phyloP scores from a whole-genome alignment of 2,888 invertebrate species.

The Epinotia bilunana region DNA sequence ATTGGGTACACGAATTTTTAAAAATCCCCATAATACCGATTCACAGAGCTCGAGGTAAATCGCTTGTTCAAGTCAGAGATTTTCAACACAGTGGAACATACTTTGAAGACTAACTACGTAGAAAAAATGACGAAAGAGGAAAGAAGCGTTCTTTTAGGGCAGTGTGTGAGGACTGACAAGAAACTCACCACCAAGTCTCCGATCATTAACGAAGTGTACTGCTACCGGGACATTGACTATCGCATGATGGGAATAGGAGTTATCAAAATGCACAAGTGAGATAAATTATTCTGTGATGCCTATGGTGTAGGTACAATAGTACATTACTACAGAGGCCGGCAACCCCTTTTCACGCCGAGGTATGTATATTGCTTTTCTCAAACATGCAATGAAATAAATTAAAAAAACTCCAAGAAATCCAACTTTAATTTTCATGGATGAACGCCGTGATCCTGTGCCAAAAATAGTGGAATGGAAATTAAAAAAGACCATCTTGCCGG shows the following conservation, averaged over 20 bases:
- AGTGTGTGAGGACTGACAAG: constrained; percentile 78
- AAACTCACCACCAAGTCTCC: constrained; percentile 85
- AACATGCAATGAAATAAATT: too few relatives aligned
- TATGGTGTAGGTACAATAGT: not conserved
- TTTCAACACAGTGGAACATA: constrained; percentile 84
- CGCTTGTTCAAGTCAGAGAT: constrained; percentile 85
- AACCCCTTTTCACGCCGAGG: too few relatives aligned
- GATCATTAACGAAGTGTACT: constrained; percentile 84
- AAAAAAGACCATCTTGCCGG: too few relatives aligned
- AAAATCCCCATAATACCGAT: not conserved
- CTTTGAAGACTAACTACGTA: constrained; percentile 67
- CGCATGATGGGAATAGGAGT: constrained; percentile 84
- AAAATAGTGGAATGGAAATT: too few relatives aligned
- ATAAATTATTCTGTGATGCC: constrained; percentile 3
- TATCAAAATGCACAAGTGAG: constrained; percentile 68
- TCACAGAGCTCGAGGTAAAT: constrained; percentile 85
- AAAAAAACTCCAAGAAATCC: too few relatives aligned
- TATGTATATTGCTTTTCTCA: too few relatives aligned
- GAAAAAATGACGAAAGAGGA: constrained; percentile 78
- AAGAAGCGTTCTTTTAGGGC: constrained; percentile 81
- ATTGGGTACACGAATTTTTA: too few relatives aligned
- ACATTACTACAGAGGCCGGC: too few relatives aligned
- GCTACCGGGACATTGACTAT: constrained; percentile 83
- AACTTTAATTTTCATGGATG: too few relatives aligned
- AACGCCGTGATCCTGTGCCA: too few relatives aligned